Evolutionary conservation across 2,797 vertebrate species (phyloP), one percentile per base, ranked within the genome.

Genomic region (Aulostomus chinensis): DNA sequence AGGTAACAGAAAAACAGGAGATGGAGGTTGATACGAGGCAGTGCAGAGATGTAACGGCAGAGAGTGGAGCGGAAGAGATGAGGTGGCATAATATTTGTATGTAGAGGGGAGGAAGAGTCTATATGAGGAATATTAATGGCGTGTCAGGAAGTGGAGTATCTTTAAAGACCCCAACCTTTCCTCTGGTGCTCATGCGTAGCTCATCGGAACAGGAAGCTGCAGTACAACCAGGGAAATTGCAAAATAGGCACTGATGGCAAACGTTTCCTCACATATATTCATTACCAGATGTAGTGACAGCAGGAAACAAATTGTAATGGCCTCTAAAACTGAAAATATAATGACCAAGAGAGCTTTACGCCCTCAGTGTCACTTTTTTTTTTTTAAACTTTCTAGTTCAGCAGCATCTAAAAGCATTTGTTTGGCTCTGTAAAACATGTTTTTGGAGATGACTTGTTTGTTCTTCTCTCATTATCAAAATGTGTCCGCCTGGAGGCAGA

Each of bases 71-170:
- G 51, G 51, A 70, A 61, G 66, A 43, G 73, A 52, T n/a, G 31
- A 25, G 42, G 40, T 24, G 50, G 49, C 48, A 68, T 56, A 43
- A 17, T 33, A 12, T 61, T 67, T 9, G 4, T 48, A 69, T 61
- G 65, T 62, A 67, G 71, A 62, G 57, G 57, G 72, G 59, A 67
- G 43, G 53, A 70, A 56, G 68, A 65, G 58, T 16, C 64, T 65
- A 70, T 71, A 83, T 69, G 46, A 68, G 72, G 85, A 90, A 90
- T 90, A 89, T 90, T 85, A 90, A 91, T 90, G 75, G 70, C 49
- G 67, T 83, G 77, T 85, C 81, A 86, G 78, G 65, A 76, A 79
- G 75, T 78, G 38, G 78, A 83, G 73, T 74, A 68, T 79, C 67
- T 85, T 83, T 81, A 73, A 84, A 86, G 77, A 80, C 71, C 72